Conservation (phyloP, 2,113 vertebrate species). For the Coreoperca whiteheadi region DNA sequence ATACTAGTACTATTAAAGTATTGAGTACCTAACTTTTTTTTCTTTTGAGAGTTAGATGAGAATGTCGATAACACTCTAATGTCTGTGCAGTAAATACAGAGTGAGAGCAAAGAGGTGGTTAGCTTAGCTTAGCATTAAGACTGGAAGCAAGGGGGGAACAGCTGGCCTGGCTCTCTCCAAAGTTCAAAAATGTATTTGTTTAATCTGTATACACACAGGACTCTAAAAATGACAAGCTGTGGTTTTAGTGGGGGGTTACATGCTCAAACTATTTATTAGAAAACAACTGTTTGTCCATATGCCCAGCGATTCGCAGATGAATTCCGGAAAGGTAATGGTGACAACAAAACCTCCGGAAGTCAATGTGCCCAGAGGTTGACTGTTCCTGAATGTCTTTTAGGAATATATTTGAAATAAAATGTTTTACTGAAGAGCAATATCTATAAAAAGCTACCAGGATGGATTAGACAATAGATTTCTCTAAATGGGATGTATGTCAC, state of each 20-base stretch:
- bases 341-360: too few species aligned
- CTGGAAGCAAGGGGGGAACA: background rate
- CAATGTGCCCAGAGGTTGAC: background rate
- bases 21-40: too few species aligned
- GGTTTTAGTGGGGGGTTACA: too few species aligned
- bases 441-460: background rate
- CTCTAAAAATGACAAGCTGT: too few species aligned
- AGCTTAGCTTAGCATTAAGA: background rate
- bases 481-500: conserved; percentile 10
- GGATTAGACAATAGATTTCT: conserved; percentile 25
- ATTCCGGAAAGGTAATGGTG: too few species aligned
- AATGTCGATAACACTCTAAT: background rate
- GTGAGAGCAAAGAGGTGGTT: background rate
- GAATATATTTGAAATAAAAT: conserved; percentile 19
- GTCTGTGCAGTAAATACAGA: too few species aligned
- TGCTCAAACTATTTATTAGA: too few species aligned
- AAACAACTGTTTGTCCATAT: too few species aligned
- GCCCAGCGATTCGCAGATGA: too few species aligned
- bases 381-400: conserved; percentile 9
- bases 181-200: too few species aligned
- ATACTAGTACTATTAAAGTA: background rate
- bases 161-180: too few species aligned
- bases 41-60: background rate
- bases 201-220: too few species aligned
- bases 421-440: background rate